Evolutionary conservation across 2,113 vertebrate species (phyloP).

Genomic region (Diadophis punctatus): DNA sequence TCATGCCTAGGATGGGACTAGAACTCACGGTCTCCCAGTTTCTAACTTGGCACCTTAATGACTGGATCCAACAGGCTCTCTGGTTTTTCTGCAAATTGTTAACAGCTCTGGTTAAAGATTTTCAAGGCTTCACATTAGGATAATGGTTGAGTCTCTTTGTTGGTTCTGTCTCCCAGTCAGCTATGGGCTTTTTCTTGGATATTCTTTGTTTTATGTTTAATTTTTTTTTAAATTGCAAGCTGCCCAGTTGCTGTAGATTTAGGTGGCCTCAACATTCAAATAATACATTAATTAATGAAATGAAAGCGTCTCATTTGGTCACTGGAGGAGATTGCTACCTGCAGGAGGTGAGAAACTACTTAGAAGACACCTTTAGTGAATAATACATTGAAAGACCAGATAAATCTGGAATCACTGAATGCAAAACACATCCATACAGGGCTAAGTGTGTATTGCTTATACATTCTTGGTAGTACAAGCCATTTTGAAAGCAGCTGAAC

Average conservation of each 20-base stretch:
- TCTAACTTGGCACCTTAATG: neutral
- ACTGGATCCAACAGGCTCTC: too few species aligned
- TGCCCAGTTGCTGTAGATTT: neutral
- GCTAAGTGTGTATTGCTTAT: too few species aligned
- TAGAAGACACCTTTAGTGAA: neutral
- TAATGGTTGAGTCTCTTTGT: neutral
- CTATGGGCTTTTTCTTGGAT: neutral
- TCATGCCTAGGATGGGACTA: neutral
- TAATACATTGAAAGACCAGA: neutral
- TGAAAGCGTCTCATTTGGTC: neutral
- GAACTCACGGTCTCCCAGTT: neutral
- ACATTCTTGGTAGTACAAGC: conserved; percentile 12
- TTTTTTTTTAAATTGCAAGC: neutral
- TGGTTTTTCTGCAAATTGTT: neutral
- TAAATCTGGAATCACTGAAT: neutral
- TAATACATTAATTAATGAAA: neutral
- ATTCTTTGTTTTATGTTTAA: neutral
- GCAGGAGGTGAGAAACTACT: neutral
- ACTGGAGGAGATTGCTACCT: neutral
- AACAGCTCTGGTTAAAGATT: neutral
- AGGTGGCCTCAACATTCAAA: neutral
- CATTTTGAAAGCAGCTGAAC: neutral
- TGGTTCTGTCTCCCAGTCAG: neutral
- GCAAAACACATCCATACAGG: neutral
- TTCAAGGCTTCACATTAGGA: neutral